A percentile compares a stretch with the other conserved stretches of the same genome.
These are phyloP conservation scores for Drosophila baimaii DNA, from an alignment of 1,140 invertebrate genomes.

Conservation along the genomic window DNA sequence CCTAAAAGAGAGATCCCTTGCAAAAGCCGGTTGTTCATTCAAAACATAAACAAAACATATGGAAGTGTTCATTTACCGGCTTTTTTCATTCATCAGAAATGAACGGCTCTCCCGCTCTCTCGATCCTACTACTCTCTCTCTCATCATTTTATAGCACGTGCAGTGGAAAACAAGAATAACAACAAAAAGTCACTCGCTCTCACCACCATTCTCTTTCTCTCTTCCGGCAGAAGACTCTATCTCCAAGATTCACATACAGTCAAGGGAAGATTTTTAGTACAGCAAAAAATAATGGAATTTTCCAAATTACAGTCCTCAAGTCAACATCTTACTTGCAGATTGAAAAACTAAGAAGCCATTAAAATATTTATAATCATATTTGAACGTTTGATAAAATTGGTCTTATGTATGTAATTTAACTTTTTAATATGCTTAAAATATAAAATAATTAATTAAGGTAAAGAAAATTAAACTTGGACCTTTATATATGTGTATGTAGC, in stretches of 20 bases:
- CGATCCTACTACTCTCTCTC: background rate
- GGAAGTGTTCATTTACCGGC: slow-evolving; percentile 65
- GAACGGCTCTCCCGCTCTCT: slow-evolving; percentile 5
- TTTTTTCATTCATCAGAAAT: slow-evolving; percentile 44
- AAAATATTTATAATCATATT: no score
- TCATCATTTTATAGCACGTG: slow-evolving; percentile 46
- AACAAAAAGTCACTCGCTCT: slow-evolving; percentile 13
- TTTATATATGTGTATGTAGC: no score
- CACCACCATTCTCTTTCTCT: background rate
- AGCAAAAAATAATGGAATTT: no score
- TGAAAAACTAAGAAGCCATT: no score
- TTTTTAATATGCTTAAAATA: no score
- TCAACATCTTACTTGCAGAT: no score
- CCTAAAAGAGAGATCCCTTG: background rate
- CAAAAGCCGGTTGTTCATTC: slow-evolving; percentile 39
- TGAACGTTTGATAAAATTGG: no score
- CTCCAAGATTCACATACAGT: background rate
- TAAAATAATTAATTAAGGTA: no score
- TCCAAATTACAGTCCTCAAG: no score
- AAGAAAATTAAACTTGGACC: no score
- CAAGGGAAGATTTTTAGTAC: background rate
- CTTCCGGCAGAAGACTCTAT: slow-evolving; percentile 3
- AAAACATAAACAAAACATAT: slow-evolving; percentile 68
- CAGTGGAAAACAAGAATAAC: slow-evolving; percentile 33
- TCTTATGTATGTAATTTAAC: no score